Evolutionary conservation across 2,113 vertebrate genomes (phyloP).

Genomic region (Choloepus hoffmanni): DNA sequence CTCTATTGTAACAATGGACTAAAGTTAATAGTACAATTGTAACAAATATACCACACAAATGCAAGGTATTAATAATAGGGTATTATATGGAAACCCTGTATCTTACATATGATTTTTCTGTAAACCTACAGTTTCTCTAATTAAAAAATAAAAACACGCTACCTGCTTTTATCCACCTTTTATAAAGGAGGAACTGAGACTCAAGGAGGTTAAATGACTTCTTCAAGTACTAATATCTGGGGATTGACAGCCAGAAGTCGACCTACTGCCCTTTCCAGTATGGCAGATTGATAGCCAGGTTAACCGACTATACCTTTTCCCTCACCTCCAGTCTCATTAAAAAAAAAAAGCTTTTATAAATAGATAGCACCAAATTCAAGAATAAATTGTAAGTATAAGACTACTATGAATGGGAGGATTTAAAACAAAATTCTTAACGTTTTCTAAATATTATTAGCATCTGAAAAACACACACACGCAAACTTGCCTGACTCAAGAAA

Average conservation of each 20-base stretch:
- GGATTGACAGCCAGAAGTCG: not conserved
- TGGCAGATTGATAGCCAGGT: not conserved
- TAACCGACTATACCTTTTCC: not conserved
- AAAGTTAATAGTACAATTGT: too few relatives aligned
- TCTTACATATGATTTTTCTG: too few relatives aligned
- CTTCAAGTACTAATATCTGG: not conserved
- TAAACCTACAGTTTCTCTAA: too few relatives aligned
- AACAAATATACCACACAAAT: too few relatives aligned
- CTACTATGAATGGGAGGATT: not conserved
- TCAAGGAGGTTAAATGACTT: not conserved
- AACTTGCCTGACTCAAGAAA: not conserved
- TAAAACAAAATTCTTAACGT: not conserved
- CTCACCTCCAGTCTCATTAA: not conserved
- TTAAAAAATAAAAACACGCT: too few relatives aligned
- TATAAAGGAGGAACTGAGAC: not conserved
- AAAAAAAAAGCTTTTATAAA: not conserved
- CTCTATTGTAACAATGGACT: too few relatives aligned
- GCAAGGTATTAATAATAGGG: too few relatives aligned
- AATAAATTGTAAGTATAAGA: not conserved
- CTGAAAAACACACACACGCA: not conserved
- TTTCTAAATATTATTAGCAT: not conserved
- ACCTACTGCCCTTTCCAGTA: not conserved
- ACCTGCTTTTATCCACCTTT: not conserved
- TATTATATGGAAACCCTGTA: too few relatives aligned
- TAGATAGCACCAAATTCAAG: slow-evolving; percentile 24